These are phyloP conservation scores for Centropus unirufus DNA, from an alignment of 2,113 vertebrate genomes.

Conservation along the genomic window DNA sequence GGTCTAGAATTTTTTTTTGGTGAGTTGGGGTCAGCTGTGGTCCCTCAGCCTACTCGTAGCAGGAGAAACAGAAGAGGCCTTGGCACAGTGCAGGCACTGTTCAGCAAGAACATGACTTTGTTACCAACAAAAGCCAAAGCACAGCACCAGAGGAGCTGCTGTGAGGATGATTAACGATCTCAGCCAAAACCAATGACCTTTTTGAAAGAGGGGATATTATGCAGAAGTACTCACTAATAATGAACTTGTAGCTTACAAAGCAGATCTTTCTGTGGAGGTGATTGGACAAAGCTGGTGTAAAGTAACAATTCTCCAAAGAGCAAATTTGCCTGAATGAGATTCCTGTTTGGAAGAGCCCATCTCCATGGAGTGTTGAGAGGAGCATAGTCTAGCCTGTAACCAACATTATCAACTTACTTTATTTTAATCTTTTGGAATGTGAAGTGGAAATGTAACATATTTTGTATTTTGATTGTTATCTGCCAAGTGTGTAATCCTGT, in stretches of 20 bases:
- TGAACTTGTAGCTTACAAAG: not conserved
- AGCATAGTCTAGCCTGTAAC: not conserved
- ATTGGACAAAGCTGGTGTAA: not conserved
- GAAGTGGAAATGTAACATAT: not conserved
- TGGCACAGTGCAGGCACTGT: not conserved
- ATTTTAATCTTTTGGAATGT: not conserved
- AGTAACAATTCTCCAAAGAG: not conserved
- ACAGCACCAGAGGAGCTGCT: not conserved
- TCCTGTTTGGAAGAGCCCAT: not conserved
- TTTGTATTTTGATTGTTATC: not conserved
- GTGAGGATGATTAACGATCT: not conserved
- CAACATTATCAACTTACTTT: not conserved
- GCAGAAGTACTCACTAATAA: not conserved
- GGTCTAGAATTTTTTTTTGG: not conserved
- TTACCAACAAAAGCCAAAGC: not conserved
- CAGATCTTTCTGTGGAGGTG: not conserved
- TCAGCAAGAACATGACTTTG: not conserved
- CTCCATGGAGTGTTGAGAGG: not conserved
- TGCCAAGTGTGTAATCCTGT: not conserved
- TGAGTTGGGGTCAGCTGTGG: fast-evolving
- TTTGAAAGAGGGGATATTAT: not conserved
- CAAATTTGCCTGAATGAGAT: not conserved
- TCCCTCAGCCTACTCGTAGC: fast-evolving
- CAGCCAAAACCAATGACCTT: not conserved
- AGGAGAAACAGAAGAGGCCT: not conserved